Base-by-base conservation (phyloP, 2,113 vertebrate species). In the Hippopotamus amphibius region DNA sequence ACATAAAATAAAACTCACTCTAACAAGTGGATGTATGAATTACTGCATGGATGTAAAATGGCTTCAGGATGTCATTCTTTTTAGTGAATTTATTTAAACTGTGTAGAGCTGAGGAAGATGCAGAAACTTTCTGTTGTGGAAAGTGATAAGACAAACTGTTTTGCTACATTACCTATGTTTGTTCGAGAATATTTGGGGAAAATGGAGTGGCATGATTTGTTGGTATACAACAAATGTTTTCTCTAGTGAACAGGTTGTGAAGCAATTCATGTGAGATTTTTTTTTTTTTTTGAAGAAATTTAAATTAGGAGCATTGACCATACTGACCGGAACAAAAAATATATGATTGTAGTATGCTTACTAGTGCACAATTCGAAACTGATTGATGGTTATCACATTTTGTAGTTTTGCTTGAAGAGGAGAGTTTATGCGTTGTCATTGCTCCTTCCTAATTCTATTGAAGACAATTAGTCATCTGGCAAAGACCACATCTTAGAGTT, bases 161-260 rank as follows among this genome's bases (percentile, higher is more conserved):
- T 55, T 74, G 28, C 43, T 63, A 41, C 84, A n/a, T 81, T 91
- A 46, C 87, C 55, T 94, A 12, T 65, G 53, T 65, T 74, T 77
- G 66, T 87, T 83, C 46, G 84, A 86, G 43, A 97, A 82, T 86
- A 89, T 93, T 79, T 88, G 37, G 14, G 46, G 88, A 93, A 86
- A 89, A 15, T 57, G 22, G 21, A 72, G 46, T 72, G 30, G 15
- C 30, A 90, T 91, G 79, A 80, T 91, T 86, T 93, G 91, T 65
- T 72, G 69, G 63, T 37, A 94, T 5, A 65, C 19, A 81, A 57
- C 2, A 83, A 55, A 92, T 80, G 17, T 77, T 84, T 96, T 92
- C 41, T 89, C 13, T 69, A 92, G 33, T 81, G 48, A 90, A 88
- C 48, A 87, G 43, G 2, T 57, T 79, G 7, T 9, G 41, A 87